Conservation (phyloP, 2,797 vertebrate species). For the Pipistrellus nathusii region DNA sequence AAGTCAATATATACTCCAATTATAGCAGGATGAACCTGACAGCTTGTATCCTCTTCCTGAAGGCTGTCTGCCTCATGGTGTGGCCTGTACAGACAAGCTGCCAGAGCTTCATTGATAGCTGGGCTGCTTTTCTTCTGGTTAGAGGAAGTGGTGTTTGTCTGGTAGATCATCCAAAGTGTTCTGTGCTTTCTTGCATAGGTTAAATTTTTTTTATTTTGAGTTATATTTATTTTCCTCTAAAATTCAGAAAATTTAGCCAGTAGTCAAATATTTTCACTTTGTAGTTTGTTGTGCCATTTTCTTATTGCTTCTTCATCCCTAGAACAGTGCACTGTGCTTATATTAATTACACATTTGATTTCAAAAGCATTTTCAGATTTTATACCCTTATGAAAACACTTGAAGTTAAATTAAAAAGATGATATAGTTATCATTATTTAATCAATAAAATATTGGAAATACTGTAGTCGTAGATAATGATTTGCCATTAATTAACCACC, state of each 20-base stretch:
- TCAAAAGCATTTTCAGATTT: conserved; percentile 50
- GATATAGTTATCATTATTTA: conserved; percentile 35
- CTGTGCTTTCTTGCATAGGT: not conserved
- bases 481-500: conserved; percentile 45
- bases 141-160: conserved; percentile 23
- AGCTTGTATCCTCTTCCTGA: conserved; percentile 66
- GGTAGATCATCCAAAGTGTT: not conserved
- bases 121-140: conserved; percentile 40
- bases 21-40: conserved; percentile 66
- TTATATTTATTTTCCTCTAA: conserved; percentile 30
- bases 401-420: conserved; percentile 59
- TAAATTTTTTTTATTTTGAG: not conserved
- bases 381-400: conserved; percentile 1
- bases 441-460: conserved; percentile 55
- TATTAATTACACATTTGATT: conserved; percentile 19
- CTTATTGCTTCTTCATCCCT: not conserved
- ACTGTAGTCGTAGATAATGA: conserved; percentile 36
- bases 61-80: conserved; percentile 51
- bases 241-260: conserved; percentile 44
- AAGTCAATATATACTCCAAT: conserved; percentile 75
- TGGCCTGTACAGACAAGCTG: conserved; percentile 58
- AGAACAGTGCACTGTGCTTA: not conserved
- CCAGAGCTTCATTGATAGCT: conserved; percentile 62
- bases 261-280: conserved; percentile 42
- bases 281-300: conserved; percentile 40